Percentiles rank a stretch among this genome's conserved stretches.
phyloP scores from a whole-genome alignment of 2,888 invertebrate species.

The Pseudanteris insignis region DNA sequence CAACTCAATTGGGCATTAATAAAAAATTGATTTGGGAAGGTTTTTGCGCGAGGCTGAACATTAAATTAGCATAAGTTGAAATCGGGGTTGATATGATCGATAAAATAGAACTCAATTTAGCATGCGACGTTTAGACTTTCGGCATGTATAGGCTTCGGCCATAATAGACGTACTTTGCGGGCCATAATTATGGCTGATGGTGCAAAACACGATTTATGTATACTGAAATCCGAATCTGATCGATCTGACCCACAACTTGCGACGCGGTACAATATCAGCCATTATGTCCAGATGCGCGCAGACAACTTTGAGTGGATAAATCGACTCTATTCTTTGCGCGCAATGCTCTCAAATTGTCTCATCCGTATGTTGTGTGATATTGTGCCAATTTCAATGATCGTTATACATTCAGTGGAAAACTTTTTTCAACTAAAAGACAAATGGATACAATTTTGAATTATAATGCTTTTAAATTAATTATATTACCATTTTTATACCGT shows the following conservation, averaged over 20 bases:
- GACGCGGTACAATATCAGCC: slow-evolving; percentile 41
- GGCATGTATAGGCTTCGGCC: slow-evolving; percentile 17
- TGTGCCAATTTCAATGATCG: slow-evolving; percentile 28
- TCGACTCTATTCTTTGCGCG: slow-evolving; percentile 33
- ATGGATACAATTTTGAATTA: too few species aligned
- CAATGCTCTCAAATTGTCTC: slow-evolving; percentile 28
- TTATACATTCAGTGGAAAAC: slow-evolving; percentile 11
- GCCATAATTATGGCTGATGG: slow-evolving; percentile 39
- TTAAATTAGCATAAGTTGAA: slow-evolving; percentile 31
- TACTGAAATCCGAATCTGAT: slow-evolving; percentile 37
- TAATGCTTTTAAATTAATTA: too few species aligned
- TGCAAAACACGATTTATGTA: slow-evolving; percentile 42
- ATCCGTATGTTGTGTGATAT: slow-evolving; percentile 23
- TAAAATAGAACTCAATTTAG: slow-evolving; percentile 27
- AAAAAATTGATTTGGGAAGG: too few species aligned
- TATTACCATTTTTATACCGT: too few species aligned
- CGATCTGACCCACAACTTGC: slow-evolving; percentile 41
- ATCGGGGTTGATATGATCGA: slow-evolving; percentile 14
- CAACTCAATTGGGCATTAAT: neutral
- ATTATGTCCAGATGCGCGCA: slow-evolving; percentile 41
- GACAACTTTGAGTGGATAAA: slow-evolving; percentile 41
- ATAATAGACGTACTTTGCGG: slow-evolving; percentile 38
- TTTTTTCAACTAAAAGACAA: too few species aligned
- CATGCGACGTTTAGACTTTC: slow-evolving; percentile 31
- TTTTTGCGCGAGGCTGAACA: neutral